Percentiles rank a stretch among this genome's conserved stretches.
Conservation (phyloP, 1,140 invertebrate species). For the Macrobrachium nipponense region DNA sequence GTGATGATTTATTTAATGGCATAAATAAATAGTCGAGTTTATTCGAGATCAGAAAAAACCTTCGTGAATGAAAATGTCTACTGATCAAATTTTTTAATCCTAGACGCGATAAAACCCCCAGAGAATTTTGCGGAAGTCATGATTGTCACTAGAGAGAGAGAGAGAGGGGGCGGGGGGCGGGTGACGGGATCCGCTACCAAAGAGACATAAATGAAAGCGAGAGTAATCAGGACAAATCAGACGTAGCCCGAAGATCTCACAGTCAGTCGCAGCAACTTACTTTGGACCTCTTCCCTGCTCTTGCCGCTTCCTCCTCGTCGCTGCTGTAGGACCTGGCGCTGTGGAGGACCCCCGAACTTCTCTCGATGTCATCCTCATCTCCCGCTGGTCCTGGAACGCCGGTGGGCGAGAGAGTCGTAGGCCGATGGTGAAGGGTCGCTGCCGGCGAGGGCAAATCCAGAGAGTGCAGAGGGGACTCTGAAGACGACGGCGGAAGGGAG, state of each 20-base stretch:
- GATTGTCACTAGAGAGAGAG: too few relatives aligned
- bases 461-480: slow-evolving; percentile 75
- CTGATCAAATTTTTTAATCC: too few relatives aligned
- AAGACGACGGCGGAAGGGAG: slow-evolving; percentile 71
- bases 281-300: slow-evolving; percentile 44
- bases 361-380: slow-evolving; percentile 11
- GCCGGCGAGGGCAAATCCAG: slow-evolving; percentile 68
- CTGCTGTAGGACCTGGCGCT: slow-evolving; percentile 37
- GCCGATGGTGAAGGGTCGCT: slow-evolving; percentile 11
- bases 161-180: too few relatives aligned
- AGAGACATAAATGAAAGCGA: too few relatives aligned
- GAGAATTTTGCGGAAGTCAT: too few relatives aligned
- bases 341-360: background rate
- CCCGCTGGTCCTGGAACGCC: background rate
- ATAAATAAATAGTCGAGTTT: too few relatives aligned
- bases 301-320: slow-evolving; percentile 44
- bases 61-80: too few relatives aligned
- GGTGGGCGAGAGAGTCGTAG: background rate
- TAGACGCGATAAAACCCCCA: too few relatives aligned
- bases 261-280: background rate
- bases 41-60: too few relatives aligned
- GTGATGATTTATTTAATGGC: too few relatives aligned
- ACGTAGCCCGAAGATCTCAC: background rate
- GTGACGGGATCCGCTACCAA: too few relatives aligned
- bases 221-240: too few relatives aligned